phyloP scores from a whole-genome alignment of 2,113 vertebrate genomes.

The Tapirus terrestris region DNA sequence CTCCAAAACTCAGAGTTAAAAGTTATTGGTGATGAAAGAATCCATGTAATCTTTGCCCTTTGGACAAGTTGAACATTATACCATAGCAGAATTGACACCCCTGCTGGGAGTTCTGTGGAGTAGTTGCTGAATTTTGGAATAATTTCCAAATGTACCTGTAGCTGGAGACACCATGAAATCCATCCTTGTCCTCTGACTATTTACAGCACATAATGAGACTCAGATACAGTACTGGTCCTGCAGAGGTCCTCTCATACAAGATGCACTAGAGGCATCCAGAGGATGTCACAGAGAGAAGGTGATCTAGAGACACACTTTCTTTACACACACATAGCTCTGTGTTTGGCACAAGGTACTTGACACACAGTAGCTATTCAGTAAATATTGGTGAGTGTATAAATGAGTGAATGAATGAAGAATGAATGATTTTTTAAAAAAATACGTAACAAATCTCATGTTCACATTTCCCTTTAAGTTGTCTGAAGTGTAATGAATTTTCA shows the following conservation, averaged over 20 bases:
- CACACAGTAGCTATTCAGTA: neutral
- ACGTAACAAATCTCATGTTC: neutral
- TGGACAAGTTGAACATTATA: neutral
- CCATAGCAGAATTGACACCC: neutral
- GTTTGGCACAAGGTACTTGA: neutral
- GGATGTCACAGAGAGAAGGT: neutral
- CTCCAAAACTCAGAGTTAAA: neutral
- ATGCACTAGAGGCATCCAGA: neutral
- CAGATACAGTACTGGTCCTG: neutral
- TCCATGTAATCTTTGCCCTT: neutral
- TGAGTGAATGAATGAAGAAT: neutral
- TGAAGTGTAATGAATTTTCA: slow-evolving; percentile 29
- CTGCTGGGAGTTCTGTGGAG: neutral
- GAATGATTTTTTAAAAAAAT: neutral
- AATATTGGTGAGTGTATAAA: neutral
- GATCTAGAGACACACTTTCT: neutral
- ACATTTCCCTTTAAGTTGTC: neutral
- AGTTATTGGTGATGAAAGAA: neutral
- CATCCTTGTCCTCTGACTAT: neutral
- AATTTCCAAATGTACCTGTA: neutral
- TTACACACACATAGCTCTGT: neutral
- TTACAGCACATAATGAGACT: neutral
- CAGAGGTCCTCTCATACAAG: neutral
- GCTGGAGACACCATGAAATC: neutral
- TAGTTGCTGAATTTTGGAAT: neutral